phyloP scores from a whole-genome alignment of 2,797 vertebrate species.

The Enteromius anoplus region DNA sequence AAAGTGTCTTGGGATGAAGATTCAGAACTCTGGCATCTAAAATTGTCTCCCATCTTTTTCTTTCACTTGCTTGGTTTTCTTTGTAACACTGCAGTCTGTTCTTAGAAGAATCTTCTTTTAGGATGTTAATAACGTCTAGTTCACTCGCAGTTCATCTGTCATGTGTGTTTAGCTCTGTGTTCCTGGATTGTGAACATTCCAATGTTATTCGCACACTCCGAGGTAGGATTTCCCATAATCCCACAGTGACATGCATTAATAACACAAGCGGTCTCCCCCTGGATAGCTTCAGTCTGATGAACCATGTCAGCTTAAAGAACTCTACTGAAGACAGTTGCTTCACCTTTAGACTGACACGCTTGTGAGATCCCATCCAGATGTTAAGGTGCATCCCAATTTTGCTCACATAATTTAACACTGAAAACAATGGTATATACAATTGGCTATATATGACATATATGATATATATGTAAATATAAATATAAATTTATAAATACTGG shows the following conservation, averaged over 20 bases:
- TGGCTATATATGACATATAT: too few relatives aligned
- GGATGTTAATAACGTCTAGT: constrained; percentile 4
- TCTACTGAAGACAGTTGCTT: background rate
- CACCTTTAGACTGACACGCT: too few relatives aligned
- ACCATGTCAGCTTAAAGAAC: constrained; percentile 19
- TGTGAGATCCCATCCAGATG: background rate
- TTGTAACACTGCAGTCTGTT: background rate
- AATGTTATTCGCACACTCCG: constrained; percentile 22
- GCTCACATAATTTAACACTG: background rate
- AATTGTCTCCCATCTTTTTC: background rate
- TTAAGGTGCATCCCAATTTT: background rate
- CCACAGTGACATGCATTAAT: constrained; percentile 45
- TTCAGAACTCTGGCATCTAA: background rate
- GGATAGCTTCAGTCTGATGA: constrained; percentile 25
- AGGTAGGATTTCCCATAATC: constrained; percentile 45
- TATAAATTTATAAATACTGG: too few relatives aligned
- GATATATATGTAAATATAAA: too few relatives aligned
- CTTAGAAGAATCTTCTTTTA: constrained; percentile 19
- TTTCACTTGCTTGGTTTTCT: background rate
- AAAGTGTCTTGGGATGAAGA: constrained; percentile 16
- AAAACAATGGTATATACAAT: background rate
- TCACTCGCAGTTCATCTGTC: constrained; percentile 39
- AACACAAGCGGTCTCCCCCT: constrained; percentile 24
- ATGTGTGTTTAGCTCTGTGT: constrained; percentile 30
- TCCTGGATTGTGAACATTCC: constrained; percentile 48